A percentile compares a stretch with the other conserved stretches of the same genome.
These are phyloP conservation scores for Taenioides sp. DNA, from an alignment of 2,797 vertebrate genomes.

Conservation along the genomic window DNA sequence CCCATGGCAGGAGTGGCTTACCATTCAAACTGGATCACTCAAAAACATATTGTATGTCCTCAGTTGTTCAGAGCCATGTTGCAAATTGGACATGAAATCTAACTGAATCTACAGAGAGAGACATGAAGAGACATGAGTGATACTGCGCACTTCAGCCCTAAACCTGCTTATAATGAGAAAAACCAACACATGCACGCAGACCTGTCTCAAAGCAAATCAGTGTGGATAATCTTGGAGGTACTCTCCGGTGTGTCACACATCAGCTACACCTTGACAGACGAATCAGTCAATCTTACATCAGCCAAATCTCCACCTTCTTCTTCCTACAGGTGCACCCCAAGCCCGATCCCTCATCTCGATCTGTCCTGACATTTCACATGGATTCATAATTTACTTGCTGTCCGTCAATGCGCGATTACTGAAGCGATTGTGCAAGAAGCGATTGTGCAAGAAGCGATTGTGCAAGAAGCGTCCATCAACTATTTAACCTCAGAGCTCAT, in stretches of 20 bases:
- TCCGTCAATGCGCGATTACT: constrained; percentile 49
- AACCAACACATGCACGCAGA: constrained; percentile 11
- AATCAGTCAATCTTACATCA: constrained; percentile 14
- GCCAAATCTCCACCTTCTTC: constrained; percentile 7
- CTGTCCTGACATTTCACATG: constrained; percentile 60
- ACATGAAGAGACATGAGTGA: constrained; percentile 25
- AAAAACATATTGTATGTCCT: too few species aligned
- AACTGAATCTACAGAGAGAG: constrained; percentile 26
- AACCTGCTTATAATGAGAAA: constrained; percentile 15
- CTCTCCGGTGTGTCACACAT: constrained; percentile 12
- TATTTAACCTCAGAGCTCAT: constrained; percentile 29
- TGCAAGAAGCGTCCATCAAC: constrained; percentile 43
- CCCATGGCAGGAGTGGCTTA: too few species aligned
- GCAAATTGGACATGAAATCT: too few species aligned
- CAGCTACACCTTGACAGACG: constrained; percentile 7
- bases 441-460: constrained; percentile 47
- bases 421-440: constrained; percentile 38
- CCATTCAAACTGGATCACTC: too few species aligned
- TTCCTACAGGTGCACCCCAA: background rate
- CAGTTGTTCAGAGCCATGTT: too few species aligned
- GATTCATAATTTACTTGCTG: constrained; percentile 53
- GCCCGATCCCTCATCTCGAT: constrained; percentile 20
- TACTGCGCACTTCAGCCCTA: constrained; percentile 26
- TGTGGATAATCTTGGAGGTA: constrained; percentile 24
- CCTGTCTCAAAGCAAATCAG: constrained; percentile 23